A percentile compares a stretch with the other conserved stretches of the same genome.
These are phyloP conservation scores for Aphelocoma californica DNA, from an alignment of 2,797 vertebrate species.

Conservation along the genomic window DNA sequence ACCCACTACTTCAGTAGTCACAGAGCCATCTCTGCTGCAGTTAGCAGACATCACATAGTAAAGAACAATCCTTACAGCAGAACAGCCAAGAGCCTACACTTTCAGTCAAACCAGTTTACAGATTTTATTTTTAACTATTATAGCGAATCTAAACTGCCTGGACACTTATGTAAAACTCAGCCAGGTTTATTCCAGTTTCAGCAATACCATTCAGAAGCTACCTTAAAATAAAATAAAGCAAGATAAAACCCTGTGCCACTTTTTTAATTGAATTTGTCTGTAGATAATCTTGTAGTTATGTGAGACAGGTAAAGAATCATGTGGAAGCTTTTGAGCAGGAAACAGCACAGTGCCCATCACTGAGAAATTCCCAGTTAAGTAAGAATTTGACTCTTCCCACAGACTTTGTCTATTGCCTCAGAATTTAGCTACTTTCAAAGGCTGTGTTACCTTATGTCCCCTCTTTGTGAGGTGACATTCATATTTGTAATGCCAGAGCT, in stretches of 20 bases:
- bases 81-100: background rate
- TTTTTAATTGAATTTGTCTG: background rate
- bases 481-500: background rate
- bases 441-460: background rate
- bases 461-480: background rate
- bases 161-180: background rate
- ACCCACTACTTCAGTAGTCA: background rate
- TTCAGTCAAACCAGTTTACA: background rate
- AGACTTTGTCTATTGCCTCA: background rate
- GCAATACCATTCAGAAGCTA: background rate
- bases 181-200: background rate
- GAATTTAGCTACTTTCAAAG: background rate
- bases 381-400: background rate
- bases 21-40: background rate
- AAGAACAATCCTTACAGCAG: background rate
- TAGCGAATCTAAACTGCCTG: background rate
- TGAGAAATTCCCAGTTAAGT: background rate
- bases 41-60: background rate
- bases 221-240: background rate
- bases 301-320: background rate
- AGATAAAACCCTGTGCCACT: background rate
- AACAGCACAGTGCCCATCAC: fast-evolving
- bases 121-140: background rate
- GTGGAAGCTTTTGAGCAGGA: background rate
- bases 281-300: background rate